phyloP scores from a whole-genome alignment of 2,113 vertebrate species.

The Phalacrocorax aristotelis region DNA sequence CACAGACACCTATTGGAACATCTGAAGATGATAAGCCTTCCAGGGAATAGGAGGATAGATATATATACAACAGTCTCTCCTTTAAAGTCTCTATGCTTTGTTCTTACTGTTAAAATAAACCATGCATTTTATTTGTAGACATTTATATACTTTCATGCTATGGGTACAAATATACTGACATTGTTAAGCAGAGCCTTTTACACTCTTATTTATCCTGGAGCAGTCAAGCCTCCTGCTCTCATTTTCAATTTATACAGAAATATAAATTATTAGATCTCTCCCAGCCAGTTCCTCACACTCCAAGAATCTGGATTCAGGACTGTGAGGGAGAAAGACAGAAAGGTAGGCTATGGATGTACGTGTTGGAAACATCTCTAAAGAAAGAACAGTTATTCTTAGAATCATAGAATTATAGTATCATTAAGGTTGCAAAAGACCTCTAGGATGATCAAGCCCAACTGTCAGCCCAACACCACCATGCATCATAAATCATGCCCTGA shows the following conservation, averaged over 20 bases:
- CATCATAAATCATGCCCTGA: too few relatives aligned
- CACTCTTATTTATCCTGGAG: background rate
- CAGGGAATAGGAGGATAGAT: background rate
- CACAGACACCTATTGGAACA: background rate
- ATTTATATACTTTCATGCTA: background rate
- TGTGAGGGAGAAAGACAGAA: background rate
- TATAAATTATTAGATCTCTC: background rate
- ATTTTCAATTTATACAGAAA: background rate
- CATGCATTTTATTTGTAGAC: background rate
- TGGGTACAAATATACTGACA: background rate
- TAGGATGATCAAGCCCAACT: too few relatives aligned
- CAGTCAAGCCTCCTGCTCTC: background rate
- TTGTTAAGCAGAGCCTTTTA: background rate
- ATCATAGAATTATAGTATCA: too few relatives aligned
- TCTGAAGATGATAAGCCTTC: background rate
- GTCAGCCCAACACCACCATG: too few relatives aligned
- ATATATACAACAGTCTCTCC: background rate
- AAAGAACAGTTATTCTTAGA: background rate
- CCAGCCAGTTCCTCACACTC: background rate
- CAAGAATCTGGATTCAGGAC: background rate
- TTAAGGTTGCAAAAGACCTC: too few relatives aligned
- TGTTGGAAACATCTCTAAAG: background rate
- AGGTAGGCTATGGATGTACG: background rate
- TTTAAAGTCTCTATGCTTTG: background rate
- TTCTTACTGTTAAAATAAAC: background rate